These are phyloP conservation scores for Acrocephalus scirpaceus DNA, from an alignment of 2,797 vertebrate species.

Conservation along the genomic window DNA sequence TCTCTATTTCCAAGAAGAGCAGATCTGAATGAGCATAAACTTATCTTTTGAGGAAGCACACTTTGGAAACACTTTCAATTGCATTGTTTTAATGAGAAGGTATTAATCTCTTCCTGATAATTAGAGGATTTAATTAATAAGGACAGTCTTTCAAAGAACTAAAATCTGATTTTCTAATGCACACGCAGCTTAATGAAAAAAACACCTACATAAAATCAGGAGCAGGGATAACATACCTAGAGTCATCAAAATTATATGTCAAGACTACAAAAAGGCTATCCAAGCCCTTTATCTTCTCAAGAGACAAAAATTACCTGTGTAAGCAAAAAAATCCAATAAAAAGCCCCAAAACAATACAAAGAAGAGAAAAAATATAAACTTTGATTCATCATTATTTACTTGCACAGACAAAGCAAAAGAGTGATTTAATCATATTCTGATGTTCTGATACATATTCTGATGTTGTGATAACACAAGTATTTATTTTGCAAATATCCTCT, in stretches of 20 bases:
- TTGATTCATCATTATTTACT: not conserved
- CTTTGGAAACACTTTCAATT: not conserved
- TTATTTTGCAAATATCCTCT: not conserved
- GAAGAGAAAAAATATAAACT: not conserved
- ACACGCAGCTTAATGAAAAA: not conserved
- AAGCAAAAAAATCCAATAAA: not conserved
- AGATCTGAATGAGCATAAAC: not conserved
- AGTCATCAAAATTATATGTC: not conserved
- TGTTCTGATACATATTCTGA: conserved; percentile 4
- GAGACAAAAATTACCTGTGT: not conserved
- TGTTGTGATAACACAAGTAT: not conserved
- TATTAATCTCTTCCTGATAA: not conserved
- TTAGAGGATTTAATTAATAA: not conserved
- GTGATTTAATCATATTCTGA: not conserved
- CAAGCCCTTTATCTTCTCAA: not conserved
- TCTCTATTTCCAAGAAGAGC: not conserved
- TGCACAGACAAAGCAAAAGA: not conserved
- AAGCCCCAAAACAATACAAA: not conserved
- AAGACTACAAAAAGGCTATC: not conserved
- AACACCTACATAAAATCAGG: not conserved
- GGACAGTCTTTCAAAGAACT: not conserved
- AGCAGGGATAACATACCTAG: not conserved
- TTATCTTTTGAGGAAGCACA: not conserved
- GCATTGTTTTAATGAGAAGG: not conserved
- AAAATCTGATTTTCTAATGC: not conserved